Evolutionary conservation across 2,797 vertebrate species (phyloP).

Genomic region (Sternotherus odoratus): DNA sequence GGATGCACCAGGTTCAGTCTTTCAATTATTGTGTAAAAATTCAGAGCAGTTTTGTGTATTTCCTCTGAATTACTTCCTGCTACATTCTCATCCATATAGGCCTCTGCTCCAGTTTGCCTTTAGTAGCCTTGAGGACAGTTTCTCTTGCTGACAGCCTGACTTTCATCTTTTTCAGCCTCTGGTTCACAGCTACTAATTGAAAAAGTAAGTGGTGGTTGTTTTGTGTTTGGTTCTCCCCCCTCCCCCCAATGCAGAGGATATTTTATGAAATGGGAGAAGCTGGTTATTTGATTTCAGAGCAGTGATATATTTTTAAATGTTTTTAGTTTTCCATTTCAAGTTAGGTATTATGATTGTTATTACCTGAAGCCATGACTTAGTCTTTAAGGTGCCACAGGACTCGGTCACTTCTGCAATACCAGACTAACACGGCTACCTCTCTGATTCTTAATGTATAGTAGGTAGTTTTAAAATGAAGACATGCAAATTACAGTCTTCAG

Average conservation of each 20-base stretch:
- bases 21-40: background rate
- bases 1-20: background rate
- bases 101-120: background rate
- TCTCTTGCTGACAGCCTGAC: background rate
- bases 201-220: background rate
- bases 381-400: too few species aligned
- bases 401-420: too few species aligned
- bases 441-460: background rate
- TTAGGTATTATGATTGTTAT: background rate
- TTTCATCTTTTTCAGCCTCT: background rate
- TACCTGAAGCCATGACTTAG: background rate
- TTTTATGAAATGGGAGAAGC: background rate
- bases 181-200: background rate
- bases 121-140: background rate
- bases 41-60: background rate
- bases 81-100: background rate
- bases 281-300: constrained; percentile 8
- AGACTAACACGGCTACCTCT: too few species aligned
- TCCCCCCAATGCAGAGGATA: background rate
- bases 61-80: background rate
- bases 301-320: background rate
- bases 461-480: background rate
- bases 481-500: background rate
- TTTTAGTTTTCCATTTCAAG: background rate
- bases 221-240: background rate